A percentile compares a stretch with the other conserved stretches of the same genome.
Conservation (phyloP, 1,140 invertebrate genomes). For the Tetragonula clypearis region DNA sequence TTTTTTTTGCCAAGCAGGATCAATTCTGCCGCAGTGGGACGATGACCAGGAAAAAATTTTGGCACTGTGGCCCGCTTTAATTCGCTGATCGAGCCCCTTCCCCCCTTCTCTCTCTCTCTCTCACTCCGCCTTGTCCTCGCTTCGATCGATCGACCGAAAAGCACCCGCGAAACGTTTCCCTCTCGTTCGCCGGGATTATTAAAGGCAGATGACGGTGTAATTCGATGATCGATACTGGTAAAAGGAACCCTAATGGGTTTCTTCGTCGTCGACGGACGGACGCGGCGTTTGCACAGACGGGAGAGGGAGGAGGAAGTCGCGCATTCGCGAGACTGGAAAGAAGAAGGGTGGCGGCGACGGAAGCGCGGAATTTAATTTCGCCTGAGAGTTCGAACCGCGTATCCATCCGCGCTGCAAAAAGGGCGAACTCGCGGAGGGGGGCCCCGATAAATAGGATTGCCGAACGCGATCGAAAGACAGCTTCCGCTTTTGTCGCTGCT, state of each 20-base stretch:
- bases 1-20: background rate
- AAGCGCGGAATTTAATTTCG: slow-evolving; percentile 60
- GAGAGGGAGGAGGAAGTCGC: background rate
- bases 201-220: slow-evolving; percentile 22
- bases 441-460: slow-evolving; percentile 49
- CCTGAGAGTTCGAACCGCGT: slow-evolving; percentile 15
- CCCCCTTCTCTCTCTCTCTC: too few species aligned
- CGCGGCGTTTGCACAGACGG: background rate
- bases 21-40: slow-evolving; percentile 13
- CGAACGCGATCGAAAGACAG: background rate
- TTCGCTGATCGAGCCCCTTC: background rate
- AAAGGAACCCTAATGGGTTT: slow-evolving; percentile 26
- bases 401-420: too few species aligned
- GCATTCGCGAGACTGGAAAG: slow-evolving; percentile 1
- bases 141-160: background rate
- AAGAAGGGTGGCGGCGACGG: slow-evolving; percentile 16
- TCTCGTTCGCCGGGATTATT: background rate
- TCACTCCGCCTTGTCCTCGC: too few species aligned
- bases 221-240: slow-evolving; percentile 22
- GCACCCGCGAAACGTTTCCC: background rate
- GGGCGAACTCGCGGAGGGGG: background rate
- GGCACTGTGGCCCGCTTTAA: slow-evolving; percentile 1
- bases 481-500: background rate
- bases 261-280: background rate
- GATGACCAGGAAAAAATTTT: background rate